Percentiles rank a stretch among this genome's conserved stretches.
Evolutionary conservation across 37 sponge, comb jelly and placozoan genomes (phyloP).

Genomic region (Beroe ovata): DNA sequence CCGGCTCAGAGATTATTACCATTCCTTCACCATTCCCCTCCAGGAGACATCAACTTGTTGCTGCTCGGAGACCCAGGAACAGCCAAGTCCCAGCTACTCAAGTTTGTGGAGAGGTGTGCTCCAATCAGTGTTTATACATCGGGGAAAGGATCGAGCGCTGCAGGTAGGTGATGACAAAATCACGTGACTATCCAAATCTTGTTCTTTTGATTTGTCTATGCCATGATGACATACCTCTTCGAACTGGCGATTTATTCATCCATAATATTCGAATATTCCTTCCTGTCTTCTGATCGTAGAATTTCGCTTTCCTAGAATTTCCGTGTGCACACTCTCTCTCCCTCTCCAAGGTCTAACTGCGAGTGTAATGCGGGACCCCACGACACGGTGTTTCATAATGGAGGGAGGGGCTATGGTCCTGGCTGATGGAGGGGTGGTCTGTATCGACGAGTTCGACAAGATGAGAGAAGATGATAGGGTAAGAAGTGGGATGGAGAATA

Average conservation of each 20-base stretch:
- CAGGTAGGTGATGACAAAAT: too few relatives aligned
- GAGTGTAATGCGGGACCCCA: conserved; percentile 91
- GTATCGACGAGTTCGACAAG: conserved; percentile 99
- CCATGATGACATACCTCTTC: too few relatives aligned
- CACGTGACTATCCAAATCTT: too few relatives aligned
- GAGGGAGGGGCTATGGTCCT: conserved; percentile 99
- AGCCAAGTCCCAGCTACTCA: conserved; percentile 98
- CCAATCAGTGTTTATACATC: conserved; percentile 99
- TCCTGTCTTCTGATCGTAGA: neutral
- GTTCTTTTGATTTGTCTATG: too few relatives aligned
- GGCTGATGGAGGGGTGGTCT: conserved; percentile 99
- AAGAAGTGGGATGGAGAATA: neutral
- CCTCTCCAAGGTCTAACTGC: conserved; percentile 86
- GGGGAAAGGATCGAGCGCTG: conserved; percentile 99
- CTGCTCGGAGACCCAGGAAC: conserved; percentile 99
- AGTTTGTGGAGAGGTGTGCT: conserved; percentile 99
- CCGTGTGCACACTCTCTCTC: too few relatives aligned
- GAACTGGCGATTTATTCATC: too few relatives aligned
- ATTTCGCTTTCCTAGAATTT: neutral
- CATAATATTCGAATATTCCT: too few relatives aligned
- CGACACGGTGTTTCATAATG: conserved; percentile 91
- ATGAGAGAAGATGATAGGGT: conserved; percentile 98
- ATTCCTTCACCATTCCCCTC: too few relatives aligned
- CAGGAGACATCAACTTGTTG: conserved; percentile 95
- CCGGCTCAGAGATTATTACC: too few relatives aligned